Evolutionary conservation across 2,888 invertebrate genomes (phyloP).

Genomic region (Agriopis marginaria): DNA sequence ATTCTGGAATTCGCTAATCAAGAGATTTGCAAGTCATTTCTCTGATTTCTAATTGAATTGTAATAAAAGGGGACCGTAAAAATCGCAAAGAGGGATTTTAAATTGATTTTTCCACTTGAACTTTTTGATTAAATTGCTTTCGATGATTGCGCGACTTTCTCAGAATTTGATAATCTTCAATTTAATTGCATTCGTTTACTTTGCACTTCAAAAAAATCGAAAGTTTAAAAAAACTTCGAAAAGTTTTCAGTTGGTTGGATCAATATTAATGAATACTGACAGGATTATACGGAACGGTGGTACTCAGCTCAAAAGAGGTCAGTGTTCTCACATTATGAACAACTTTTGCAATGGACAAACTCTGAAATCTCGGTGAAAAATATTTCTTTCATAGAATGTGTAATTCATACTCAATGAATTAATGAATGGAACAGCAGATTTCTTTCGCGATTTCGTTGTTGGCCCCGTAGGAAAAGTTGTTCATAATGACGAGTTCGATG

Average conservation of each 20-base stretch:
- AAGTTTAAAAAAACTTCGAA: background rate
- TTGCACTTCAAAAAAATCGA: constrained; percentile 1
- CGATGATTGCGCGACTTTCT: constrained; percentile 12
- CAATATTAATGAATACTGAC: background rate
- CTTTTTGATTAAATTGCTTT: constrained; percentile 28
- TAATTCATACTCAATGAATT: no score
- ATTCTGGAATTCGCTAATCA: constrained; percentile 25
- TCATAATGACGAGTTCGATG: no score
- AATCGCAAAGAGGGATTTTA: constrained; percentile 39
- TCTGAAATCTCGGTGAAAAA: no score
- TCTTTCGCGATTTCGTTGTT: no score
- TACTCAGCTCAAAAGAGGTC: no score
- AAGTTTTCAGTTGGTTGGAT: background rate
- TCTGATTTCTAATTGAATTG: constrained; percentile 38
- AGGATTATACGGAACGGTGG: no score
- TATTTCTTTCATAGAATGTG: no score
- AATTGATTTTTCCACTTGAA: constrained; percentile 31
- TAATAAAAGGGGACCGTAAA: constrained; percentile 57
- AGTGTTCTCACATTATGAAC: no score
- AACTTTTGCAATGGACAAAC: no score
- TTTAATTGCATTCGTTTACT: constrained; percentile 9
- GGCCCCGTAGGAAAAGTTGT: no score
- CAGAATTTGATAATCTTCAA: constrained; percentile 24
- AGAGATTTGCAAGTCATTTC: constrained; percentile 31
- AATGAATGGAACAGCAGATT: no score